phyloP scores from a whole-genome alignment of 2,797 vertebrate genomes.

The Benthosema pterotum region DNA sequence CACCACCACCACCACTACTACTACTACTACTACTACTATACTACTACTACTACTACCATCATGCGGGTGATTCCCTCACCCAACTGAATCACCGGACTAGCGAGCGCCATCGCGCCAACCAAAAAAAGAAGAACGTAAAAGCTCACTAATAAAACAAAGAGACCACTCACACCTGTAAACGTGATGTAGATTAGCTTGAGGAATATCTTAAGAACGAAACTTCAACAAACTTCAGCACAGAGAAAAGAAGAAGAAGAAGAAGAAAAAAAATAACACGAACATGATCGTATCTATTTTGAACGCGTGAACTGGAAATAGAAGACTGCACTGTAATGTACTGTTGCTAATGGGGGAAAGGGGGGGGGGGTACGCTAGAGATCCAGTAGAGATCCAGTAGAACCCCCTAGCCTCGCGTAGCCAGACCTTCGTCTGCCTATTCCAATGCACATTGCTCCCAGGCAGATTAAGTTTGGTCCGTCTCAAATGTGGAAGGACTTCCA shows the following conservation, averaged over 20 bases:
- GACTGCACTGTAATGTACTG: constrained; percentile 20
- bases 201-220: constrained; percentile 57
- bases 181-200: constrained; percentile 76
- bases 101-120: constrained; percentile 54
- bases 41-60: constrained; percentile 34
- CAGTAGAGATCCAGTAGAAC: constrained; percentile 12
- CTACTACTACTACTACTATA: constrained; percentile 44
- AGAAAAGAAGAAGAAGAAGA: constrained; percentile 49
- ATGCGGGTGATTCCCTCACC: constrained; percentile 58
- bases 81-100: constrained; percentile 55
- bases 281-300: constrained; percentile 15
- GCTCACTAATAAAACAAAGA: no score
- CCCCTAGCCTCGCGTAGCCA: no score
- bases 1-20: constrained; percentile 33
- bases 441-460: no score
- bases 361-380: constrained; percentile 40
- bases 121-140: constrained; percentile 10
- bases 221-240: constrained; percentile 30
- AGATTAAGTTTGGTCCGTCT: no score
- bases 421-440: no score
- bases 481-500: no score
- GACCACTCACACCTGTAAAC: constrained; percentile 73
- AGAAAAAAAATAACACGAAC: constrained; percentile 9
- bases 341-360: constrained; percentile 41
- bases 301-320: constrained; percentile 41